Conservation (phyloP, 2,113 vertebrate genomes). For the Piaya cayana region DNA sequence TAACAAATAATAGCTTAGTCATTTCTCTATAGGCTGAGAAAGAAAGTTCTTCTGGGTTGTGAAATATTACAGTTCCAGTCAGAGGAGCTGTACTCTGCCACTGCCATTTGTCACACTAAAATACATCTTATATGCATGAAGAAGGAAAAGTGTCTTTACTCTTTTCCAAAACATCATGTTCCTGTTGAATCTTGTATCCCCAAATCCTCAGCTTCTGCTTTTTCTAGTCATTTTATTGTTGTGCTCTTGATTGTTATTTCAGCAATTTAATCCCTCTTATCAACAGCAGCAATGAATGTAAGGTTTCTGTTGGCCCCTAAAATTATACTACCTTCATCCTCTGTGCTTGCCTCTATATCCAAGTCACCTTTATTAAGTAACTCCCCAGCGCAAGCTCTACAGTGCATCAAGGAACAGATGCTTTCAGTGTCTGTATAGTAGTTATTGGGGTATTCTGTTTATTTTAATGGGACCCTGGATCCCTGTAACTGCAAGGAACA, state of each 20-base stretch:
- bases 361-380: constrained; percentile 42
- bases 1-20: neutral
- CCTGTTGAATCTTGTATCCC: neutral
- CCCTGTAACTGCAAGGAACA: constrained; percentile 26
- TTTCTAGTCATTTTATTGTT: neutral
- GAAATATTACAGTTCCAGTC: neutral
- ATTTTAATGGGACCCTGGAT: constrained; percentile 46
- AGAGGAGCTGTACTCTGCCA: neutral
- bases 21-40: neutral
- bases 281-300: neutral
- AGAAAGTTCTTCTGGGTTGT: neutral
- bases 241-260: constrained; percentile 20
- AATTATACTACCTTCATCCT: constrained; percentile 9
- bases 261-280: constrained; percentile 17
- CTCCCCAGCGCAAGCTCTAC: neutral
- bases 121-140: neutral
- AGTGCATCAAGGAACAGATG: constrained; percentile 2
- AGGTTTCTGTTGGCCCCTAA: constrained; percentile 8
- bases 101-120: neutral
- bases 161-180: neutral
- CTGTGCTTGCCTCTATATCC: neutral
- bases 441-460: constrained; percentile 36
- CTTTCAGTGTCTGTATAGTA: neutral
- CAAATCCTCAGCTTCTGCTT: neutral
- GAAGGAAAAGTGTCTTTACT: neutral